Base-by-base conservation (phyloP, 2,797 vertebrate genomes). In the Galago senegalensis region DNA sequence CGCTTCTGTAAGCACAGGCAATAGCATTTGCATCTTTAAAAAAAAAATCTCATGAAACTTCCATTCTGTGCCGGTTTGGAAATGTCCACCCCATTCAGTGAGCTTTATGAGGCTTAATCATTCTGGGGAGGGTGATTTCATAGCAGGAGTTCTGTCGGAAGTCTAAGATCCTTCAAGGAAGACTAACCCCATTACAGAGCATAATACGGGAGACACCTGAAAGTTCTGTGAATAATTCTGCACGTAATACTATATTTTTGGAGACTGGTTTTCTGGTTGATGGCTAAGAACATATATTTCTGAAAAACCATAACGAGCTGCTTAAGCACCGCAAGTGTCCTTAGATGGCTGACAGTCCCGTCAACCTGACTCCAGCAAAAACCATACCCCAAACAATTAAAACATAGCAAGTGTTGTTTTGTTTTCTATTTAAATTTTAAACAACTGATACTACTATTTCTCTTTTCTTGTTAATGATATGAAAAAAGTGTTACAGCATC, bases 91-190 rank as follows among this genome's bases (percentile, higher is more conserved):
- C 13, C 34, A 87, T 83, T 83, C 91, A 83, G 80, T 81, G 89
- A 96, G 76, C 97, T 94, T 96, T 94, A 96, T 86, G 96, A 93
- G 80, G 49, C 8, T 34, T 25, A 29, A 61, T 95, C 92, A 79
- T 94, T 97, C 73, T 40, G 12, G 7, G 46, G 94, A 87, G 69
- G 91, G 49, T 75, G 75, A 93, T 91, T 96, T 94, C 49, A 46
- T 60, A 95, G 94, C 72, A 69, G 65, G 53, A 83, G 84, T 61
- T 96, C 89, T 60, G 17, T 82, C 4, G 65, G 73, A 87, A 89
- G 84, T 65, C 80, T 94, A 76, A 93, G 77, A 81, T 82, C 72
- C 75, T 97, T 97, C 96, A 96, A 96, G 97, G 96, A 94, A 97
- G 97, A 97, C 94, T 97, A 94, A 87, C 69, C 89, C 96, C 76